Base-by-base conservation (phyloP, 2,888 invertebrate genomes). In the Scaptomyza polygonia region DNA sequence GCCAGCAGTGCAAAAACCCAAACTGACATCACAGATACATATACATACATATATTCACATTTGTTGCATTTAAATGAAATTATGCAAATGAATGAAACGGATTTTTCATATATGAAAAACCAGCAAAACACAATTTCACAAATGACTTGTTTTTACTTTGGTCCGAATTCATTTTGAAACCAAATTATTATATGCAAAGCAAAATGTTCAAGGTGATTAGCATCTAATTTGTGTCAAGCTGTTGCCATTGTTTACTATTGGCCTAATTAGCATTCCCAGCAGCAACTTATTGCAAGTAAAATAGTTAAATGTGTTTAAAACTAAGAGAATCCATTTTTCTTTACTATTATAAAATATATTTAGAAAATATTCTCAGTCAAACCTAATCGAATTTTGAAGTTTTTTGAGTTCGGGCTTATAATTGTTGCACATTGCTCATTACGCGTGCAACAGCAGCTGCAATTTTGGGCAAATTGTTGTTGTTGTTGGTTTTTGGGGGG, bases 41-140 rank as follows among this genome's bases (percentile, higher is more conserved):
- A 25, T 25, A 25, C 25, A 36, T 36, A 14, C 8, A 12, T 34
- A 14, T n/a, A 57, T 66, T 45, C 32, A 44, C 27, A 66, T 53
- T 65, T 66, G 57, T 51, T 51, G 67, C 67, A 66, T 66, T 66
- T 57, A 66, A 66, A 66, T 66, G 56, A 51, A 51, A 66, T 66
- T 66, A 66, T 66, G 66, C 66, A 66, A 66, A 66, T 66, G 14
- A 14, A 16, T 16, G 34, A 8, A 56, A 29, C 21, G 36, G 67
- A 67, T 67, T 66, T 48, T 48, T 66, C 47, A 47, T 66, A 45
- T 36, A 54, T 43, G 66, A 47, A 44, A 42, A 40, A 29, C 12
- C 29, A 14, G 30, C 7, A 21, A 43, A 65, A 52, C 21, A 45
- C 30, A 53, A 66, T 48, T 66, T 66, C 21, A 36, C 67, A 66